Evolutionary conservation across 2,113 vertebrate genomes (phyloP).

Genomic region (Oenanthe melanoleuca): DNA sequence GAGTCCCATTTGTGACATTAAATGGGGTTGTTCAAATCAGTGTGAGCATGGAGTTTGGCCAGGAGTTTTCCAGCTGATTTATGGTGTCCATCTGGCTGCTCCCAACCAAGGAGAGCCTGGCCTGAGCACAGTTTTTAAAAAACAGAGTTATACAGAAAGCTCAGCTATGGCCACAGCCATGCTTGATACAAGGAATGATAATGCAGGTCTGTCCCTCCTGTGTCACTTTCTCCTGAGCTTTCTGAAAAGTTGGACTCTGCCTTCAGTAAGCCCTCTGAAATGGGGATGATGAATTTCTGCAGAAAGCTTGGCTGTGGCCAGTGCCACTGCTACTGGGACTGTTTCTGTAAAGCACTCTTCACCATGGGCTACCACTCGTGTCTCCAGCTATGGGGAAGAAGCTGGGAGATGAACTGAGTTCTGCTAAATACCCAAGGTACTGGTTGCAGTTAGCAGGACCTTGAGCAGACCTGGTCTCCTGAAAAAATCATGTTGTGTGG

Average conservation of each 20-base stretch:
- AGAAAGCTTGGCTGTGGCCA: background rate
- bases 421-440: background rate
- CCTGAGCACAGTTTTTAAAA: background rate
- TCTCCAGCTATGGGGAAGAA: background rate
- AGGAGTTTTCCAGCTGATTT: slow-evolving; percentile 38
- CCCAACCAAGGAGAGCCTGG: background rate
- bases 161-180: rapidly evolving
- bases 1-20: slow-evolving; percentile 42
- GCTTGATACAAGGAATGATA: background rate
- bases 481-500: background rate
- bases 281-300: background rate
- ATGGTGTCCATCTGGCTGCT: slow-evolving; percentile 44
- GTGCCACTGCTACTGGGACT: background rate
- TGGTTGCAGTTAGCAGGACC: background rate
- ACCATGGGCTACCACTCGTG: rapidly evolving
- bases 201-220: background rate
- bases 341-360: background rate
- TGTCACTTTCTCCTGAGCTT: background rate
- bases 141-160: rapidly evolving
- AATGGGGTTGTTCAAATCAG: background rate
- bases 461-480: background rate
- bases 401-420: background rate
- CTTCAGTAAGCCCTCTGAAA: background rate
- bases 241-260: background rate
- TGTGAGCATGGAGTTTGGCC: background rate